These are phyloP conservation scores for Auanema freiburgensis DNA, from an alignment of 2,888 invertebrate genomes.

Conservation along the genomic window DNA sequence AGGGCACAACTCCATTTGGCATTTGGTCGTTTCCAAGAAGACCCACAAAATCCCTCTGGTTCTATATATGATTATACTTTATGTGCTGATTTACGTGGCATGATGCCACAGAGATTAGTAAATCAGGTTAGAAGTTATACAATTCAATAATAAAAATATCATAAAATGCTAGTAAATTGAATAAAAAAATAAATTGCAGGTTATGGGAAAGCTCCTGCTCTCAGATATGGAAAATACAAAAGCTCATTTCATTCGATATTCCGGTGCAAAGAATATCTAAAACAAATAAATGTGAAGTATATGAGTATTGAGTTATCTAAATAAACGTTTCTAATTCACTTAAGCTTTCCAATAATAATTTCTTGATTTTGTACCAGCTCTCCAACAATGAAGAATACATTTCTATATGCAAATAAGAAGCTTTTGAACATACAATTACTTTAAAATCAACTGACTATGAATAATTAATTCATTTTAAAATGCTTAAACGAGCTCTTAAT, in stretches of 20 bases:
- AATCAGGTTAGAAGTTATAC: conserved; percentile 14
- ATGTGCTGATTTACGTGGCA: conserved; percentile 18
- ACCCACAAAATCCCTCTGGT: background rate
- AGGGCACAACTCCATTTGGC: conserved; percentile 16
- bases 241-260: conserved; percentile 2
- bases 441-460: no score
- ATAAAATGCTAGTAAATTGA: background rate
- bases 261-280: no score
- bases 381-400: no score
- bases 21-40: conserved; percentile 15
- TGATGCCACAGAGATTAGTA: conserved; percentile 19
- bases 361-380: no score
- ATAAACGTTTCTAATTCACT: no score
- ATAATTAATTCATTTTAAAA: no score
- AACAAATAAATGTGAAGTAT: no score
- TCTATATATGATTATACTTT: conserved; percentile 16
- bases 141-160: background rate
- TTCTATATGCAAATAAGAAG: no score
- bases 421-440: no score
- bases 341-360: no score
- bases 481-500: no score
- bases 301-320: no score
- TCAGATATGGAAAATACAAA: conserved; percentile 20
- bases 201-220: conserved; percentile 19
- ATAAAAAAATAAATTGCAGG: conserved; percentile 10